These are phyloP conservation scores for Tricholaema leucomelas DNA, from an alignment of 2,113 vertebrate genomes.

Conservation along the genomic window DNA sequence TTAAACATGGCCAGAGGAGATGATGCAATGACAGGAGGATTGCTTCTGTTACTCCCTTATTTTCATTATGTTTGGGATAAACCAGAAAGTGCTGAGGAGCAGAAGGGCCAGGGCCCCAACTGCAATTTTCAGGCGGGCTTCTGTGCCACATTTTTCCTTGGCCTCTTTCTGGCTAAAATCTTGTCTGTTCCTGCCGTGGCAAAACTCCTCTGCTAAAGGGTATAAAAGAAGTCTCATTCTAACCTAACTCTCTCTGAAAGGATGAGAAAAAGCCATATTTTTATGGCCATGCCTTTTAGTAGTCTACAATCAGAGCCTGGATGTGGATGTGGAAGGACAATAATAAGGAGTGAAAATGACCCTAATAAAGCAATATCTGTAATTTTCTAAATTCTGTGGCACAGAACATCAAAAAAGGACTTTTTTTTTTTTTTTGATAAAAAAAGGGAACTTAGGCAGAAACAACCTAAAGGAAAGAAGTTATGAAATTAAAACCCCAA, in stretches of 20 bases:
- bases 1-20: accelerated
- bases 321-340: neutral
- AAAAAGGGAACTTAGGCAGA: neutral
- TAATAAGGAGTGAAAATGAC: neutral
- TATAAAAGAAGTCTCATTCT: neutral
- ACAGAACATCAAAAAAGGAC: neutral
- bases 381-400: conserved; percentile 4
- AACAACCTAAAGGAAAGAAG: conserved; percentile 25
- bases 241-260: neutral
- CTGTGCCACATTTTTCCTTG: neutral
- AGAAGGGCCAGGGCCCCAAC: accelerated
- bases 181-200: neutral
- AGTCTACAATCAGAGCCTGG: neutral
- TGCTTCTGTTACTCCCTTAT: neutral
- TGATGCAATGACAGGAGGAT: neutral
- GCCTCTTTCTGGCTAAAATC: neutral
- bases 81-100: neutral
- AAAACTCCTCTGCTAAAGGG: neutral
- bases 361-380: neutral
- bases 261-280: neutral
- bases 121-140: neutral
- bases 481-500: conserved; percentile 62
- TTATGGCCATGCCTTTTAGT: neutral
- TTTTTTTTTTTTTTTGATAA: neutral
- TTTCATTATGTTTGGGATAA: neutral